These are phyloP conservation scores for Valencia hispanica DNA, from an alignment of 2,797 vertebrate genomes.

Conservation along the genomic window DNA sequence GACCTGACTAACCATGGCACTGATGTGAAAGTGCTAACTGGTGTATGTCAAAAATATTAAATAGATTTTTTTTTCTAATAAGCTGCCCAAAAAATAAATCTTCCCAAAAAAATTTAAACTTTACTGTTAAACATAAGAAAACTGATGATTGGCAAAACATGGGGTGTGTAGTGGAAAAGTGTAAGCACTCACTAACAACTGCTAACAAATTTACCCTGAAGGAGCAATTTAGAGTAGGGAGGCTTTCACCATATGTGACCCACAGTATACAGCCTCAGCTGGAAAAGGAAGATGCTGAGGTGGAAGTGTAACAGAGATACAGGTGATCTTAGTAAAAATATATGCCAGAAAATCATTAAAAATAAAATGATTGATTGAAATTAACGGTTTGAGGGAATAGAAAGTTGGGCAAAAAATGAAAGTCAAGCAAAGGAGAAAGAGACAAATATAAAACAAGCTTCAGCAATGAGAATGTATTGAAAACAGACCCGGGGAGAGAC, in stretches of 20 bases:
- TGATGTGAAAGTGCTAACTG: background rate
- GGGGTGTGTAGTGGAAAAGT: constrained; percentile 73
- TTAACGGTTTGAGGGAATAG: constrained; percentile 20
- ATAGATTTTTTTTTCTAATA: background rate
- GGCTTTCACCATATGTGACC: constrained; percentile 56
- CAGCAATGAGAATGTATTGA: constrained; percentile 63
- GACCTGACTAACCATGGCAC: background rate
- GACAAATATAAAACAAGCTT: constrained; percentile 61
- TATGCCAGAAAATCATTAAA: background rate
- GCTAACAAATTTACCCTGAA: constrained; percentile 72
- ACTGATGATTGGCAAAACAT: constrained; percentile 62
- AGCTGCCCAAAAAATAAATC: background rate
- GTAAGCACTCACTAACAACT: constrained; percentile 51
- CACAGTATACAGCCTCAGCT: constrained; percentile 26
- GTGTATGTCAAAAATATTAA: background rate
- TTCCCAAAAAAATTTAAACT: background rate
- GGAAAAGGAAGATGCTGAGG: constrained; percentile 10
- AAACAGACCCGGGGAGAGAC: constrained; percentile 55
- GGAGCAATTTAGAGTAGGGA: constrained; percentile 60
- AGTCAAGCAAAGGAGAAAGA: constrained; percentile 51
- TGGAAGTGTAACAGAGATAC: constrained; percentile 1
- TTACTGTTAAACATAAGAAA: constrained; percentile 28
- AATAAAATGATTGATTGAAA: constrained; percentile 56
- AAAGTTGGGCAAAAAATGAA: constrained; percentile 60
- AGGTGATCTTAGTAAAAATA: background rate